phyloP scores from a whole-genome alignment of 2,888 invertebrate species.

The Mythimna ferrago region DNA sequence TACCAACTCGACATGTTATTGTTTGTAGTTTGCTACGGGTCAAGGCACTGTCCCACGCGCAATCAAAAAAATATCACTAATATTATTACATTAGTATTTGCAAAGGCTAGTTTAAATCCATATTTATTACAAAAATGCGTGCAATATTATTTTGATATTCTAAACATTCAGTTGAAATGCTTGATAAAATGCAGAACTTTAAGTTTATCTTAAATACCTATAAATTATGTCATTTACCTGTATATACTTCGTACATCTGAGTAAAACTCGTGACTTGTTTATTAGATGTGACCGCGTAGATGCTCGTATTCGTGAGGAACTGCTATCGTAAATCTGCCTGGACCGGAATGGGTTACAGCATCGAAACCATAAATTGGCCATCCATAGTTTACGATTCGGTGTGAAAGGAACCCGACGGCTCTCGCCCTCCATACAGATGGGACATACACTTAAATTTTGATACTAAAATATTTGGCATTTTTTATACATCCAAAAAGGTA shows the following conservation, averaged over 20 bases:
- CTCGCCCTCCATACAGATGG: constrained; percentile 70
- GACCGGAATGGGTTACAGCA: constrained; percentile 84
- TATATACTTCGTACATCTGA: constrained; percentile 60
- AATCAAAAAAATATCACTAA: not conserved
- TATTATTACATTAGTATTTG: not conserved
- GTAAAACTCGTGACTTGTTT: constrained; percentile 77
- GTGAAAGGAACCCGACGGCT: constrained; percentile 80
- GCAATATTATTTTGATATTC: constrained; percentile 19
- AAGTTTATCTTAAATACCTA: constrained; percentile 32
- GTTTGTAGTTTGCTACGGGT: not conserved
- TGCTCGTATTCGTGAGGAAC: constrained; percentile 83
- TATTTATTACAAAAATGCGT: constrained; percentile 8
- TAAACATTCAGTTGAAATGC: constrained; percentile 21
- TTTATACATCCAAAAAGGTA: constrained; percentile 44
- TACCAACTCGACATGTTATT: not conserved
- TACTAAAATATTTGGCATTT: constrained; percentile 58
- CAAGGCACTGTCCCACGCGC: not conserved
- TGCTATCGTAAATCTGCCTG: constrained; percentile 86
- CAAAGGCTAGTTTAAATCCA: not conserved
- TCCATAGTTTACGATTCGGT: constrained; percentile 87
- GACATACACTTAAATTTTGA: constrained; percentile 71
- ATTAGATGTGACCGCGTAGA: constrained; percentile 79
- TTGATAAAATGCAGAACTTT: constrained; percentile 39
- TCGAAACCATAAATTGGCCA: constrained; percentile 87
- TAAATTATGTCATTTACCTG: constrained; percentile 54